Evolutionary conservation across 1,140 invertebrate genomes (phyloP), one percentile per base, ranked within the genome.

Genomic region (Dendrolimus punctatus): DNA sequence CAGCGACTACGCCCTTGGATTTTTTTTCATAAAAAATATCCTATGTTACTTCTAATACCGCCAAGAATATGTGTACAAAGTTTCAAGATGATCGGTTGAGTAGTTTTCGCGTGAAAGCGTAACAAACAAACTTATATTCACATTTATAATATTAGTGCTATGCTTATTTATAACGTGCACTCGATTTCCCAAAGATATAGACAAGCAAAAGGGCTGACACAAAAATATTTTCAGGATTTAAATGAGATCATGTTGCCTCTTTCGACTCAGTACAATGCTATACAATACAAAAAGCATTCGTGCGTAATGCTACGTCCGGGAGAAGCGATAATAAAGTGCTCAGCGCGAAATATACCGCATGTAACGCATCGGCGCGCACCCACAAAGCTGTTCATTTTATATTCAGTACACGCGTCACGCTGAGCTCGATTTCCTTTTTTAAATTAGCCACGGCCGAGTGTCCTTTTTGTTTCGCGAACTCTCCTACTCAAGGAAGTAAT

Each of bases 391-490:
- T 63, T 76, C 76, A 80, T 84, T 80, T 63, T 52, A 68, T 72
- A 84, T 84, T 79, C 80, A 62, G 71, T 55, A 55, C 68, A 68
- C 76, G 73, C 60, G 59, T 59, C 62, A 48, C 65, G 55, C 57
- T 51, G 59, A 73, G 71, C 76, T 81, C 78, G 73, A 77, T 82
- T 81, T 81, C 75, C 76, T 78, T 80, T 84, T 84, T 81, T 68
- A 80, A 84, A 82, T 84, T 84, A 84, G 76, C 75, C 64, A 76
- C 73, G 75, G 76, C 63, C 73, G 71, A 76, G 67, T 76, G 73
- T 83, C 68, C 70, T 79, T 76, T 80, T 84, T 81, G 80, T 84
- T 84, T 81, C 68, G 67, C 57, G 60, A 51, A 50, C 46, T 54
- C 51, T 7, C 23, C 53, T 46, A 43, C 51, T 43, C 47, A 46